Percentiles rank a stretch among this genome's conserved stretches.
phyloP scores from a whole-genome alignment of 2,113 vertebrate species.

The Tychaedon coryphoeus region DNA sequence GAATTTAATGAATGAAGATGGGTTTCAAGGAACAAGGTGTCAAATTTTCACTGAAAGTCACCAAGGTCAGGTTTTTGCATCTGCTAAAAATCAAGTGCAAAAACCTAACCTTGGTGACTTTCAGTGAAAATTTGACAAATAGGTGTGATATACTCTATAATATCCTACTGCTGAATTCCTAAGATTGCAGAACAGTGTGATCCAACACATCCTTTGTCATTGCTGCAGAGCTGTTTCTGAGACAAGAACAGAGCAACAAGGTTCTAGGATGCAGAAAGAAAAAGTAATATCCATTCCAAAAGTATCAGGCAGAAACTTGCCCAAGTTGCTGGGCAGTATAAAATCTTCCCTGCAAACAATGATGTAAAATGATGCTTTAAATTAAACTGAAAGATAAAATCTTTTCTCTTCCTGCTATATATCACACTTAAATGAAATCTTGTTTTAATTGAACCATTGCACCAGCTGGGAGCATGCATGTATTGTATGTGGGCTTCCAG shows the following conservation, averaged over 20 bases:
- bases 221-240: not conserved
- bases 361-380: conserved; percentile 31
- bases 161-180: not conserved
- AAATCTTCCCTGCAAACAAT: conserved; percentile 36
- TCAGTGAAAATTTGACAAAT: too few relatives aligned
- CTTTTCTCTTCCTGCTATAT: not conserved
- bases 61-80: not conserved
- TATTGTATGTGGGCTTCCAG: not conserved
- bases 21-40: not conserved
- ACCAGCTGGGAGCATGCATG: not conserved
- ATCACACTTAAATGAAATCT: not conserved
- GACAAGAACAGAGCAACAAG: not conserved
- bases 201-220: not conserved
- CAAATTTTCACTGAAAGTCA: not conserved
- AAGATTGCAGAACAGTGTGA: not conserved
- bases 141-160: not conserved
- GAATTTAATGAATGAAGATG: not conserved
- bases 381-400: conserved; percentile 47
- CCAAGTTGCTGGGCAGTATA: conserved; percentile 31
- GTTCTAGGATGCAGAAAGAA: not conserved
- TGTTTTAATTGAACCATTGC: not conserved
- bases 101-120: not conserved
- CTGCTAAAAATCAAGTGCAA: not conserved
- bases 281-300: not conserved
- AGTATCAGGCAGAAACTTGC: conserved; percentile 54